Percentiles rank a stretch among this genome's conserved stretches.
These are phyloP conservation scores for Rhagium mordax DNA, from an alignment of 2,888 invertebrate species.

Conservation along the genomic window DNA sequence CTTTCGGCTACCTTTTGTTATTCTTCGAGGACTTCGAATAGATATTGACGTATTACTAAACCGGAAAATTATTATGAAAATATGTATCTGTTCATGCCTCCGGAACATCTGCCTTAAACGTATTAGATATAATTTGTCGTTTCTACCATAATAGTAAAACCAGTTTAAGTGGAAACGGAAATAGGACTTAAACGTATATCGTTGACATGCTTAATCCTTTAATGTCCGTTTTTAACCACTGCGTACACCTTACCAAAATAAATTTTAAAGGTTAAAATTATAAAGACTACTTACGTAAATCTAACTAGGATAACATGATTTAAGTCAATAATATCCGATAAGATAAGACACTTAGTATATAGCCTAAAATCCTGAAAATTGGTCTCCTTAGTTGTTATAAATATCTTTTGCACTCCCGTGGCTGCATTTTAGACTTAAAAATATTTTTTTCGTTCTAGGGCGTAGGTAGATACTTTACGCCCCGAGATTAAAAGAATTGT, in stretches of 20 bases:
- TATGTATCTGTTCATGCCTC: slow-evolving; percentile 38
- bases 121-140: slow-evolving; percentile 43
- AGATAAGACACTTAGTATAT: no score
- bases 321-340: no score
- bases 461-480: no score
- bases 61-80: slow-evolving; percentile 47
- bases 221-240: background rate
- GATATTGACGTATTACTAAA: slow-evolving; percentile 48
- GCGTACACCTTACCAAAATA: background rate
- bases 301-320: no score
- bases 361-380: no score
- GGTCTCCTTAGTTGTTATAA: no score
- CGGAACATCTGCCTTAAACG: slow-evolving; percentile 45
- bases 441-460: no score
- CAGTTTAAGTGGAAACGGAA: slow-evolving; percentile 49
- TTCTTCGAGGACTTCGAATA: slow-evolving; percentile 34
- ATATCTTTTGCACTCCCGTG: no score
- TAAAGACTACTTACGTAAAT: no score
- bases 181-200: slow-evolving; percentile 15
- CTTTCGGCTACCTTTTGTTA: slow-evolving; percentile 57
- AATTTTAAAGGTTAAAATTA: background rate
- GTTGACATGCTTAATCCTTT: background rate
- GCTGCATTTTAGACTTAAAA: no score
- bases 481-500: no score
- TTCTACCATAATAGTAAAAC: slow-evolving; percentile 39